A percentile compares a stretch with the other conserved stretches of the same genome.
phyloP scores from a whole-genome alignment of 2,888 invertebrate species.

The Arenicola marina region DNA sequence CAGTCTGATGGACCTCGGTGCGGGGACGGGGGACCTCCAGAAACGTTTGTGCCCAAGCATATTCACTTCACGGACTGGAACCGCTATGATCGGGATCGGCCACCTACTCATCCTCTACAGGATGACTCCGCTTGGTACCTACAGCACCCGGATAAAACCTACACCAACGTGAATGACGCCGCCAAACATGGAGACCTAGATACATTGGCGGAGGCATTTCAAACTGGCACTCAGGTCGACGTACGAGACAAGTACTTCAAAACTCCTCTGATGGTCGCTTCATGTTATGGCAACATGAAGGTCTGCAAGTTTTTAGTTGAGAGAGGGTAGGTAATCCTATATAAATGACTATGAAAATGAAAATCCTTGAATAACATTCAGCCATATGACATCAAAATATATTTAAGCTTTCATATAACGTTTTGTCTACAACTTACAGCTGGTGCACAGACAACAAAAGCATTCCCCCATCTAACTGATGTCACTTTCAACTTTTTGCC shows the following conservation, averaged over 20 bases:
- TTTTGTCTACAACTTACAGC: no score
- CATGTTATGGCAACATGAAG: constrained; percentile 50
- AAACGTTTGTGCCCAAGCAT: constrained; percentile 52
- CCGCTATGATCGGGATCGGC: constrained; percentile 55
- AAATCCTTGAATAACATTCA: no score
- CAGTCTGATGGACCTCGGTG: constrained; percentile 53
- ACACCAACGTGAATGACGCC: constrained; percentile 59
- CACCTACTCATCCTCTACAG: constrained; percentile 57
- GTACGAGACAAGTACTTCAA: constrained; percentile 60
- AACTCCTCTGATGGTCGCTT: constrained; percentile 61
- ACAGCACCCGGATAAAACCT: constrained; percentile 52
- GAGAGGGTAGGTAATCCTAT: constrained; percentile 49
- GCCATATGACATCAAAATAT: no score
- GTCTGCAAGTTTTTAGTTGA: constrained; percentile 56
- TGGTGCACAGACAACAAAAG: no score
- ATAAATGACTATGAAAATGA: background rate
- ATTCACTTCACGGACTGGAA: constrained; percentile 57
- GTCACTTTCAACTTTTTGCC: no score
- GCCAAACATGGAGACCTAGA: constrained; percentile 55
- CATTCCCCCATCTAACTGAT: no score
- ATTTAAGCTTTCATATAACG: no score
- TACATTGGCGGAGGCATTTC: constrained; percentile 54
- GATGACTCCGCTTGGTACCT: constrained; percentile 61
- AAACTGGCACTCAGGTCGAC: constrained; percentile 49
- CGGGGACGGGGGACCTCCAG: constrained; percentile 56